These are phyloP conservation scores for Halcyon leucocephala DNA, from an alignment of 2,797 vertebrate genomes.

Conservation along the genomic window DNA sequence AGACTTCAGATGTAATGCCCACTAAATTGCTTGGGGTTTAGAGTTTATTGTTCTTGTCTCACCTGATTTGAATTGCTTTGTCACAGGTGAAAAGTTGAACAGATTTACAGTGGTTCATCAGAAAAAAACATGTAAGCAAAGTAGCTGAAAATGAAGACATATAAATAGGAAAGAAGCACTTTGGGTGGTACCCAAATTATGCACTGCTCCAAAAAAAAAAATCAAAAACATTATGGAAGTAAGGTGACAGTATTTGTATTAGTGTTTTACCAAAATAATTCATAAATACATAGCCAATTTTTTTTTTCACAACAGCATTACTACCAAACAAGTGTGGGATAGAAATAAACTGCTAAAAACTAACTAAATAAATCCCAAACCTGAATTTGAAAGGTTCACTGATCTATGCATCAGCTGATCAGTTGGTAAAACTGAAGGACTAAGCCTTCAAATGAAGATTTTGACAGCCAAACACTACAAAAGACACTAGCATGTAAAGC, in stretches of 20 bases:
- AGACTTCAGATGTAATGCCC: neutral
- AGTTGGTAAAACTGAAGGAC: neutral
- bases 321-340: neutral
- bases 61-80: neutral
- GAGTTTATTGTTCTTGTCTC: neutral
- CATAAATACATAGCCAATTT: neutral
- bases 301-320: neutral
- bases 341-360: neutral
- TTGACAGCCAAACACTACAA: neutral
- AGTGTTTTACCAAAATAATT: constrained; percentile 1
- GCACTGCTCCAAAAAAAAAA: neutral
- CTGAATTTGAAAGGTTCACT: neutral
- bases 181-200: neutral
- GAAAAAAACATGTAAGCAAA: neutral
- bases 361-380: neutral
- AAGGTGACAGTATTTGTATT: neutral
- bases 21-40: neutral
- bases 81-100: neutral
- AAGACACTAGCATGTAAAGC: neutral
- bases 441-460: neutral
- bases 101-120: neutral
- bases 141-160: neutral
- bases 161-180: neutral
- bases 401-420: neutral
- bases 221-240: neutral